phyloP scores from a whole-genome alignment of 2,888 invertebrate species.

The Drosophila borborema region DNA sequence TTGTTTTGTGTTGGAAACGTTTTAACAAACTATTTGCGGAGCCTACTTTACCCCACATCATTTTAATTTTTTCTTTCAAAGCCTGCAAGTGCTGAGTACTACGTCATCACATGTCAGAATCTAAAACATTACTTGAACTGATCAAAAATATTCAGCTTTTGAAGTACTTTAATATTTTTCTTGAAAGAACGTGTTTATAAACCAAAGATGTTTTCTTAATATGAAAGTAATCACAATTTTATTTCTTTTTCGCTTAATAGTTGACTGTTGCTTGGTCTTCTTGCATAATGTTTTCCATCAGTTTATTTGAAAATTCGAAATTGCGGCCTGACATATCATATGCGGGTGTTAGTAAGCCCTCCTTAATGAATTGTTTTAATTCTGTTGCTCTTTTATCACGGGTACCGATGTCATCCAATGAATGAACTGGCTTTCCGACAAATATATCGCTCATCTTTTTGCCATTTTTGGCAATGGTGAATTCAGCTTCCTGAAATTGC shows the following conservation, averaged over 20 bases:
- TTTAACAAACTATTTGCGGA: neutral
- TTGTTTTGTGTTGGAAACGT: neutral
- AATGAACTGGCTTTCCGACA: neutral
- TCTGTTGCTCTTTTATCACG: neutral
- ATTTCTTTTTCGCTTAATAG: neutral
- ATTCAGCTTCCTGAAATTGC: slow-evolving; percentile 27
- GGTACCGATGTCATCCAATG: neutral
- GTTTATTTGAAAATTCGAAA: neutral
- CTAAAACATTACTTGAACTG: too few relatives aligned
- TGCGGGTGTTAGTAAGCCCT: neutral
- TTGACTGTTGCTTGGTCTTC: neutral
- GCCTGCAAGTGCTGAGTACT: slow-evolving; percentile 2
- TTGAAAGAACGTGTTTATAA: neutral
- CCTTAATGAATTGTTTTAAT: neutral
- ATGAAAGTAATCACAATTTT: neutral
- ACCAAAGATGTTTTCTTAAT: neutral
- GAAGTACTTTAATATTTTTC: too few relatives aligned
- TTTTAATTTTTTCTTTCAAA: neutral
- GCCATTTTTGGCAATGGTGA: slow-evolving; percentile 33
- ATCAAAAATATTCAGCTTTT: too few relatives aligned
- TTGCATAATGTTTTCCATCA: neutral
- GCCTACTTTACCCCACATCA: neutral
- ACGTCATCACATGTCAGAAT: neutral
- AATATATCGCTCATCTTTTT: slow-evolving; percentile 25
- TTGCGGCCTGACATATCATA: neutral